Evolutionary conservation across 2,797 vertebrate genomes (phyloP), one percentile per base, ranked within the genome.

Genomic region (Acanthiza pusilla): DNA sequence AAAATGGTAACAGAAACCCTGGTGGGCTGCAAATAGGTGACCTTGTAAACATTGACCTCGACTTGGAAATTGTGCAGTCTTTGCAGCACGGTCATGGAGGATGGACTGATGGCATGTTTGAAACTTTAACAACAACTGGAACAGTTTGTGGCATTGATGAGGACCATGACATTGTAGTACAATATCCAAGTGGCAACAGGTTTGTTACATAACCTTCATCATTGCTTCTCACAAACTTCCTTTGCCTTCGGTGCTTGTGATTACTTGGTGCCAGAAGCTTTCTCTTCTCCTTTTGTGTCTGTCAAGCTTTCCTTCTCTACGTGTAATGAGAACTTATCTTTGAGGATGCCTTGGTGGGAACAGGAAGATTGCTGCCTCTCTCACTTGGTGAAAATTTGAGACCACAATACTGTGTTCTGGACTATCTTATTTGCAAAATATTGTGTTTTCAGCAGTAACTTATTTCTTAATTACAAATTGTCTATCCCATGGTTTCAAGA

Each of bases 101-200:
- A 57, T 99, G 99, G 99, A 99, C 99, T 4, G 99, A 99, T 88
- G 99, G 99, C 97, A 99, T 99, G 99, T 99, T 99, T 92, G 99
- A 99, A 97, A 99, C 99, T 20, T 98, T 99, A 96, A 99, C 99
- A 93, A 99, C 99, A 96, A 99, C 99, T 5, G 99, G 99, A 90
- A 99, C 99, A 4, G 99, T 99, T 58, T 99, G 99, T 80, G 99
- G 99, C 95, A 99, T 99, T 8, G 99, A 99, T 95, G 99, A 99
- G 97, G 99, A 99, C 96, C 99, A 99, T 77, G 99, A 99, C 94
- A 99, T 99, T 73, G 99, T 99, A 45, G 99, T 99, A 60, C 99
- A 99, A 85, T 99, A 99, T 96, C 99, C 99, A 85, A 99, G 99
- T 88, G 99, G 99, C 91, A 99, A 99, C 98, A 99, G 99, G 99